Evolutionary conservation across 2,113 vertebrate genomes (phyloP).

Genomic region (Euleptes europaea): DNA sequence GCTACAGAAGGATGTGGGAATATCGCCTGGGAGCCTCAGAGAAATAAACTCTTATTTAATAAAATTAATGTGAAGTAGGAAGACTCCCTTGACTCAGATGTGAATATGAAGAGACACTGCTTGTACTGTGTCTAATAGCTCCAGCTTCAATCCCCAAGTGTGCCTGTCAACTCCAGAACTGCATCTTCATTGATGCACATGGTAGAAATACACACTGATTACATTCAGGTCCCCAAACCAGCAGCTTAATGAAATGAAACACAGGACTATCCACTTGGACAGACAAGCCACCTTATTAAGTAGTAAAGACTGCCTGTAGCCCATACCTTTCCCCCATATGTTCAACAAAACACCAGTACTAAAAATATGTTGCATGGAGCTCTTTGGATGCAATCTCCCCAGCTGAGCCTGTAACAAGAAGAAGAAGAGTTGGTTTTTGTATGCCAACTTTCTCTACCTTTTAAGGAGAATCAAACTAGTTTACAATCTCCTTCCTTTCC

Average conservation of each 20-base stretch:
- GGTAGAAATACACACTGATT: not conserved
- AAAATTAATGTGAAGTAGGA: not conserved
- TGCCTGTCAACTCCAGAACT: not conserved
- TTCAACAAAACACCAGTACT: not conserved
- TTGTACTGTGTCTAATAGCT: not conserved
- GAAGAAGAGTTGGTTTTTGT: too few species aligned
- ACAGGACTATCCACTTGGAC: not conserved
- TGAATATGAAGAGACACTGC: not conserved
- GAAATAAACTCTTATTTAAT: not conserved
- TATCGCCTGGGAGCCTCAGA: not conserved
- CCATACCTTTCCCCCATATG: not conserved
- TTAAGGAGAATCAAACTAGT: too few species aligned
- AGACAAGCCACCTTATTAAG: not conserved
- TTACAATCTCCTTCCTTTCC: too few species aligned
- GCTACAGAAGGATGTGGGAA: not conserved
- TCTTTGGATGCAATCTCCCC: not conserved
- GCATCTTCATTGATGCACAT: accelerated
- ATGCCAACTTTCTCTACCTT: too few species aligned
- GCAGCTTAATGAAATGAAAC: not conserved
- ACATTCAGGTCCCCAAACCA: not conserved
- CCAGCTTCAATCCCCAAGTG: not conserved
- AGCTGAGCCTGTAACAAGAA: not conserved
- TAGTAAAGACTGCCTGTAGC: not conserved
- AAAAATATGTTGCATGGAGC: too few species aligned
- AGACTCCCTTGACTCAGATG: not conserved